Percentiles rank a stretch among this genome's conserved stretches.
Evolutionary conservation across 2,888 invertebrate species (phyloP).

Genomic region (Scaptomyza parva): DNA sequence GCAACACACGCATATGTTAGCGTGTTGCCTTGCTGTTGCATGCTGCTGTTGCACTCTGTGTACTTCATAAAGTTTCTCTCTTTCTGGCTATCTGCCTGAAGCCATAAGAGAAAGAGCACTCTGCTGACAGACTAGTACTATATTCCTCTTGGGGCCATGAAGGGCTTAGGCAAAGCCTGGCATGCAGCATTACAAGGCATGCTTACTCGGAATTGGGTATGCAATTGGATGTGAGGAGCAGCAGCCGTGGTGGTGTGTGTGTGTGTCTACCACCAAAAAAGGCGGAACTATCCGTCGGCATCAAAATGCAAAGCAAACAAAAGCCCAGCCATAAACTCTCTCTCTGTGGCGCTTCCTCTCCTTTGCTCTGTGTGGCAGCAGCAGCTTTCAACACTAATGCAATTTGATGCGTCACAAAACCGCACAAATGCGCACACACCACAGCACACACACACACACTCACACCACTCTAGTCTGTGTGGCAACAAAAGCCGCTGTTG

Average conservation of each 20-base stretch:
- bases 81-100: background rate
- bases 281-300: slow-evolving; percentile 35
- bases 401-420: slow-evolving; percentile 76
- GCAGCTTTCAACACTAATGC: slow-evolving; percentile 73
- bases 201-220: slow-evolving; percentile 34
- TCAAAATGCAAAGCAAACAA: slow-evolving; percentile 77
- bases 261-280: slow-evolving; percentile 16
- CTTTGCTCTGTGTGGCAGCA: slow-evolving; percentile 34
- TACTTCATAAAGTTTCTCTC: slow-evolving; percentile 39
- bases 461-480: slow-evolving; percentile 26
- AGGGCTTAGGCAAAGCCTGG: slow-evolving; percentile 66
- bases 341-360: slow-evolving; percentile 37
- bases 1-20: slow-evolving; percentile 48
- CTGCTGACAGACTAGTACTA: slow-evolving; percentile 29
- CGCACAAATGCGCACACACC: slow-evolving; percentile 55
- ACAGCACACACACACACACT: slow-evolving; percentile 6
- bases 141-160: slow-evolving; percentile 18
- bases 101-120: slow-evolving; percentile 25
- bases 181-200: slow-evolving; percentile 56
- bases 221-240: slow-evolving; percentile 14
- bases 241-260: slow-evolving; percentile 2
- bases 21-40: no score
- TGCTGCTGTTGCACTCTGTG: slow-evolving; percentile 26
- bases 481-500: slow-evolving; percentile 24
- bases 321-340: slow-evolving; percentile 30